Evolutionary conservation across 2,888 invertebrate genomes (phyloP).

Genomic region (Keiferia lycopersicella): DNA sequence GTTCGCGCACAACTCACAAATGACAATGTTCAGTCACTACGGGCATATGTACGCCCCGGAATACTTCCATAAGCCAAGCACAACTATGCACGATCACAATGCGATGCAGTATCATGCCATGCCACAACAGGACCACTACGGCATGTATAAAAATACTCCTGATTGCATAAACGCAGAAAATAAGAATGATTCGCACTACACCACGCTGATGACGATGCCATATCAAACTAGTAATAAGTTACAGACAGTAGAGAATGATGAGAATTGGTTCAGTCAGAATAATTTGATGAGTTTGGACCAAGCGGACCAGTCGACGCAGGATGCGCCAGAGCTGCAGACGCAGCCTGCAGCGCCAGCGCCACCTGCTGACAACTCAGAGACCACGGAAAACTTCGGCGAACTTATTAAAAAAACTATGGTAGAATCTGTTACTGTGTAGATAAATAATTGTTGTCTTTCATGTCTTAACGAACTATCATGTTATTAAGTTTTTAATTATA

Average conservation of each 20-base stretch:
- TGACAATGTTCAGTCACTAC: conserved; percentile 77
- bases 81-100: conserved; percentile 57
- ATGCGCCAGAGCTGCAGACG: conserved; percentile 50
- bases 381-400: conserved; percentile 91
- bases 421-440: conserved; percentile 92
- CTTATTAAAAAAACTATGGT: conserved; percentile 96
- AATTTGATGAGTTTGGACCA: conserved; percentile 67
- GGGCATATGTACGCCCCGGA: conserved; percentile 74
- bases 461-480: conserved; percentile 66
- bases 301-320: conserved; percentile 63
- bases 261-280: conserved; percentile 76
- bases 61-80: conserved; percentile 64
- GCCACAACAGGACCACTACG: conserved; percentile 66
- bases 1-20: conserved; percentile 77
- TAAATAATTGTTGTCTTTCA: conserved; percentile 72
- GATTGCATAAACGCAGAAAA: conserved; percentile 72
- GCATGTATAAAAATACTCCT: conserved; percentile 65
- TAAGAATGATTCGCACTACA: conserved; percentile 81
- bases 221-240: conserved; percentile 85
- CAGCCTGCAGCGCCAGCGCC: conserved; percentile 44
- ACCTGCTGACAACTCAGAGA: conserved; percentile 52
- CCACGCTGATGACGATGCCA: conserved; percentile 84
- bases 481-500: conserved; percentile 73
- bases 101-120: conserved; percentile 61
- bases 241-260: conserved; percentile 81